Evolutionary conservation across 2,113 vertebrate genomes (phyloP).

Genomic region (Vulpes vulpes): DNA sequence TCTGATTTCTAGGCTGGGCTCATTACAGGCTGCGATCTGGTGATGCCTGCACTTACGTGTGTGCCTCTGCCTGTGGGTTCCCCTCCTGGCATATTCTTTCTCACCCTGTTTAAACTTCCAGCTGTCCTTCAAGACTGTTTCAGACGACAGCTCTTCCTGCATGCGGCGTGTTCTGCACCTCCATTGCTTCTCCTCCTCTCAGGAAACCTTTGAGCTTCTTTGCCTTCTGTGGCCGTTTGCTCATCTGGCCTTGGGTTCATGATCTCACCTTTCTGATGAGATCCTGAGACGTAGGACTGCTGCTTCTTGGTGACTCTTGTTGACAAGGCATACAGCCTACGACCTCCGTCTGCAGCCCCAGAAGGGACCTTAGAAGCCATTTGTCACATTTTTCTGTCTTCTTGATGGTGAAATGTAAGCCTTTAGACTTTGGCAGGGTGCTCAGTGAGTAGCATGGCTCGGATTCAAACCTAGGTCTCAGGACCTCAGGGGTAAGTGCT

Average conservation of each 20-base stretch:
- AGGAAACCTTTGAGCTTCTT: neutral
- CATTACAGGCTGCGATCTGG: neutral
- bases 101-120: neutral
- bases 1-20: neutral
- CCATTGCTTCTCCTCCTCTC: fast-evolving
- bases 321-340: neutral
- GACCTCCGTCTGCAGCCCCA: neutral
- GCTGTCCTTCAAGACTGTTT: neutral
- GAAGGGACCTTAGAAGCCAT: neutral
- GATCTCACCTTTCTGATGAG: neutral
- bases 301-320: neutral
- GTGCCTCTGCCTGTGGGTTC: neutral
- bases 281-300: neutral
- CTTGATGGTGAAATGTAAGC: neutral
- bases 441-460: neutral
- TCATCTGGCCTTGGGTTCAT: neutral
- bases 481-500: neutral
- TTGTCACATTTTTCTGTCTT: neutral
- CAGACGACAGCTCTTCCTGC: neutral
- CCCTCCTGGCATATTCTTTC: neutral
- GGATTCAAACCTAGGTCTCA: neutral
- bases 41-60: neutral
- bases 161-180: neutral
- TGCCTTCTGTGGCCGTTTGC: neutral
- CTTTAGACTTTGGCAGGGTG: neutral